Evolutionary conservation across 64 coral and sea anemone species (phyloP), one percentile per base, ranked within the genome.

Genomic region (Stylophora pistillata): DNA sequence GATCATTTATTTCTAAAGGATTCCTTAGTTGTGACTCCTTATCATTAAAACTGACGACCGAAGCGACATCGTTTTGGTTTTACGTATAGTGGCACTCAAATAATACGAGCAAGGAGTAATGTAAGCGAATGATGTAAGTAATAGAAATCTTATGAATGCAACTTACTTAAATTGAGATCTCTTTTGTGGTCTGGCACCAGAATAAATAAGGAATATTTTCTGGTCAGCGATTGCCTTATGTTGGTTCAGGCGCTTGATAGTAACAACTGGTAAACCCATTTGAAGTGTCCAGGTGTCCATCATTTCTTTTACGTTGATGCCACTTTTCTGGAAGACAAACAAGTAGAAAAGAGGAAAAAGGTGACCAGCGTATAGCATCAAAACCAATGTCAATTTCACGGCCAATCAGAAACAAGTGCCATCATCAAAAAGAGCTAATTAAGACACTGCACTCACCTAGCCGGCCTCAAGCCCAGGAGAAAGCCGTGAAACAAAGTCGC

Each of bases 211-310:
- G 53, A 91, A 91, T 21, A 53, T 34, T 59, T 77, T 85, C 29
- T 91, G 89, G 23, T 82, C 57, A 68, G 89, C 89, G 15, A 27
- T 54, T 1, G 81, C 79, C n/a, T 55, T 29, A 41, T 63, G 17
- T 56, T 82, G 15, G 26, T 86, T 57, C 30, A 77, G 15, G 82
- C 82, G 79, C 26, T 3, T 70, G 23, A 91, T 86, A 20, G 56
- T 77, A 4, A 91, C 89, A 1, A 91, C 89, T 21, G 89, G 89
- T 47, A 86, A 77, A 10, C 89, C 89, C 89, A 91, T 91, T 58
- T 91, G 89, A 41, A 91, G 13, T 0, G 81, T 91, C 89, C 89
- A 91, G 17, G 89, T 91, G 3, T 91, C 81, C 89, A 91, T 91
- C 1, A 91, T 31, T 34, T 87, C 55, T 41, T 87, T 60, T 15